phyloP scores from a whole-genome alignment of 2,888 invertebrate species.

The Plebejus argus region DNA sequence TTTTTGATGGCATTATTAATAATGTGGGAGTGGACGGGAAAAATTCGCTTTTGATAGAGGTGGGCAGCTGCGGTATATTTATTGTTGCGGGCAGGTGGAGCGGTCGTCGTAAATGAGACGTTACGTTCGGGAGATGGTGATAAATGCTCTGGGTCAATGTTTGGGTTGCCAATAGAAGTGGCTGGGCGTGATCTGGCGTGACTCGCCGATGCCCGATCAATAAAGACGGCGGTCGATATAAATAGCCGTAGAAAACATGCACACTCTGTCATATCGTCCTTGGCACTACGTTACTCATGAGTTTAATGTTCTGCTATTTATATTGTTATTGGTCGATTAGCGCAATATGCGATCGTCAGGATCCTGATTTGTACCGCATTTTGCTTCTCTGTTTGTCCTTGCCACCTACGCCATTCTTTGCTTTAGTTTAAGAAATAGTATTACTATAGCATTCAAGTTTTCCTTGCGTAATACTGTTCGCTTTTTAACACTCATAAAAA shows the following conservation, averaged over 20 bases:
- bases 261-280: conserved; percentile 57
- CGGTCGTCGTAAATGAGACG: conserved; percentile 47
- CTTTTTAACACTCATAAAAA: background rate
- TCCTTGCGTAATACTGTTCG: background rate
- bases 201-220: conserved; percentile 62
- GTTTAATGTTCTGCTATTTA: conserved; percentile 13
- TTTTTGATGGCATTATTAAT: conserved; percentile 74
- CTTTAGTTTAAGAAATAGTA: background rate
- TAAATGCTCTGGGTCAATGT: conserved; percentile 57
- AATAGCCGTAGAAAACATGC: conserved; percentile 52
- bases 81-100: conserved; percentile 65
- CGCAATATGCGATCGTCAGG: background rate
- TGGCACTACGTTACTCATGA: conserved; percentile 45
- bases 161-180: conserved; percentile 65
- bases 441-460: background rate
- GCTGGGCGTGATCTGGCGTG: conserved; percentile 63
- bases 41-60: conserved; percentile 68
- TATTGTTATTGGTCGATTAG: conserved; percentile 19
- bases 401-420: background rate
- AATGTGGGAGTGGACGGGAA: conserved; percentile 70
- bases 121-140: conserved; percentile 51
- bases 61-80: conserved; percentile 66
- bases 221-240: conserved; percentile 58
- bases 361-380: conserved; percentile 22
- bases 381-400: conserved; percentile 1